Evolutionary conservation across 1,140 invertebrate genomes (phyloP).

Genomic region (Monomorium pharaonis): DNA sequence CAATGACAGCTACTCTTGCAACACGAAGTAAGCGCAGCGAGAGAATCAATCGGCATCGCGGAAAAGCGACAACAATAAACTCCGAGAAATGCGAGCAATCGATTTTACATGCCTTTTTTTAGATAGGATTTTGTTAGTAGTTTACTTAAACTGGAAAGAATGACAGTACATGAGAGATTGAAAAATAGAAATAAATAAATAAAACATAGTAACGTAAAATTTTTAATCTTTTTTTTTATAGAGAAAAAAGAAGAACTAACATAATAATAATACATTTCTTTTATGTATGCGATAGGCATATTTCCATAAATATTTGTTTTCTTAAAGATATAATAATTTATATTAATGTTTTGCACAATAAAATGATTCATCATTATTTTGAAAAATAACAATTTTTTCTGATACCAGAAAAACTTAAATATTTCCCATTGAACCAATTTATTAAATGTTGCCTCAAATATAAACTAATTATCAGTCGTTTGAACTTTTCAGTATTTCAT

Average conservation of each 20-base stretch:
- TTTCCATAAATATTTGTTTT: neutral
- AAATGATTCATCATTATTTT: too few species aligned
- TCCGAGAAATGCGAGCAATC: too few species aligned
- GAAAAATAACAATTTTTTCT: neutral
- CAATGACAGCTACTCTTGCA: too few species aligned
- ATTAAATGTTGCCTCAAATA: neutral
- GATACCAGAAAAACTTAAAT: neutral
- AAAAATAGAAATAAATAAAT: neutral
- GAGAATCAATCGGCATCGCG: too few species aligned
- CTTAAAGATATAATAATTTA: neutral
- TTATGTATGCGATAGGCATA: neutral
- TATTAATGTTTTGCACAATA: neutral
- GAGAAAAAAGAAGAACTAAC: neutral
- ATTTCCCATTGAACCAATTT: neutral
- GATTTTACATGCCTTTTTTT: too few species aligned
- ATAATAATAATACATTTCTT: neutral
- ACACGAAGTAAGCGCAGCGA: too few species aligned
- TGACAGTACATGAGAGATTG: neutral
- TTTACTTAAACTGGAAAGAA: neutral
- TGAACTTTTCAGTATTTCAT: slow-evolving; percentile 38
- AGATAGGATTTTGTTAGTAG: neutral
- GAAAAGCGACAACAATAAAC: too few species aligned
- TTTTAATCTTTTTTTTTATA: neutral
- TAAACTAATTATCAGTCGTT: neutral
- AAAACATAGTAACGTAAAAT: neutral